These are phyloP conservation scores for Ciona savignyi DNA, from an alignment of 23 tunicate species.

Conservation along the genomic window DNA sequence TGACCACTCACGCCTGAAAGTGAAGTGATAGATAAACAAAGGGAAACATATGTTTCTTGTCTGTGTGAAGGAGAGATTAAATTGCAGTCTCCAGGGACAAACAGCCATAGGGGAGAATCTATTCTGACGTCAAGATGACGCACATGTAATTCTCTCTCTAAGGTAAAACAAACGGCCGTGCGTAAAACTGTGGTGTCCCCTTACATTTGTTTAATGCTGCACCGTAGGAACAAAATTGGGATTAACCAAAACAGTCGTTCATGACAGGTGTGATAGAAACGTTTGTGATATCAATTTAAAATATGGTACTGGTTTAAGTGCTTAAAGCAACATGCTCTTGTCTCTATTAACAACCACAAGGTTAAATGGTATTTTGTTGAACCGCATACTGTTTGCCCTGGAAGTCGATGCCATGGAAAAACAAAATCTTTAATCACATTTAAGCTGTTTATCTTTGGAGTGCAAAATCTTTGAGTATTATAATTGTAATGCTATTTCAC, in stretches of 20 bases:
- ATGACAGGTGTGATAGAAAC: too few relatives aligned
- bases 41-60: neutral
- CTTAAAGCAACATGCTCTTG: neutral
- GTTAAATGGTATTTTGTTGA: neutral
- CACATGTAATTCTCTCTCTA: conserved; percentile 17
- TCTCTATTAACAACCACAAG: neutral
- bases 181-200: conserved; percentile 4
- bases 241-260: neutral
- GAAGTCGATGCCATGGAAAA: neutral
- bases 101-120: conserved; percentile 11
- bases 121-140: conserved; percentile 23
- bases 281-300: too few relatives aligned
- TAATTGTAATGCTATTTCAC: too few relatives aligned
- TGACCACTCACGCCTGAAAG: neutral
- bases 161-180: conserved; percentile 1
- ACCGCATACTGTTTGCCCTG: neutral
- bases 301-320: neutral
- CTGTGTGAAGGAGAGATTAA: conserved; percentile 2
- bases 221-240: neutral
- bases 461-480: too few relatives aligned
- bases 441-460: too few relatives aligned
- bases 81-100: conserved; percentile 5
- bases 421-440: too few relatives aligned
- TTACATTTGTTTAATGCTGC: conserved; percentile 6
- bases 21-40: neutral